These are phyloP conservation scores for Noctua janthina DNA, from an alignment of 2,888 invertebrate species.

Conservation along the genomic window DNA sequence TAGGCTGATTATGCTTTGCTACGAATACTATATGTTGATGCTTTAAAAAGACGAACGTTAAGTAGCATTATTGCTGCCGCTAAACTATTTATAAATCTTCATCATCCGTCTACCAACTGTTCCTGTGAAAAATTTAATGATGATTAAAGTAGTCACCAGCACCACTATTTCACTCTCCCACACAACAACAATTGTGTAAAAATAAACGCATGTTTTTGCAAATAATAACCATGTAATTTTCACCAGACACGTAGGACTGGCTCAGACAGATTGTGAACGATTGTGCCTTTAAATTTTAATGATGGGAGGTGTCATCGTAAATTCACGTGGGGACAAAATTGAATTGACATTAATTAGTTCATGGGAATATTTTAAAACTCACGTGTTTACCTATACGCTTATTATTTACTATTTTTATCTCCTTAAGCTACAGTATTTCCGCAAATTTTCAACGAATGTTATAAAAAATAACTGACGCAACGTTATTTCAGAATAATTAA, in stretches of 20 bases:
- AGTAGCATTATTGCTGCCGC: not conserved
- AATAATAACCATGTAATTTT: not conserved
- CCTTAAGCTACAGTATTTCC: slow-evolving; percentile 41
- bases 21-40: not conserved
- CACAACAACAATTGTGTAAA: not conserved
- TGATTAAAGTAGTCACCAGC: not conserved
- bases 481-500: slow-evolving; percentile 57
- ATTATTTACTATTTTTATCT: slow-evolving; percentile 1
- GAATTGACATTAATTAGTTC: not conserved
- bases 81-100: not conserved
- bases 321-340: slow-evolving; percentile 19
- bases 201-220: not conserved
- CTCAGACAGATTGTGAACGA: not conserved
- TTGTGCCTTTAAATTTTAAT: slow-evolving; percentile 14
- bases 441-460: slow-evolving; percentile 42
- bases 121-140: not conserved
- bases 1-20: too few species aligned
- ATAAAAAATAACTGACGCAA: slow-evolving; percentile 63
- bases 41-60: not conserved
- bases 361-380: not conserved
- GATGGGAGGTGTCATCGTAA: slow-evolving; percentile 1
- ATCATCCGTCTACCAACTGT: not conserved
- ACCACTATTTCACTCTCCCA: not conserved
- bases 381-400: not conserved
- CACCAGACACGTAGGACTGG: not conserved